phyloP scores from a whole-genome alignment of 2,888 invertebrate genomes.

The Cerastis rubricosa region DNA sequence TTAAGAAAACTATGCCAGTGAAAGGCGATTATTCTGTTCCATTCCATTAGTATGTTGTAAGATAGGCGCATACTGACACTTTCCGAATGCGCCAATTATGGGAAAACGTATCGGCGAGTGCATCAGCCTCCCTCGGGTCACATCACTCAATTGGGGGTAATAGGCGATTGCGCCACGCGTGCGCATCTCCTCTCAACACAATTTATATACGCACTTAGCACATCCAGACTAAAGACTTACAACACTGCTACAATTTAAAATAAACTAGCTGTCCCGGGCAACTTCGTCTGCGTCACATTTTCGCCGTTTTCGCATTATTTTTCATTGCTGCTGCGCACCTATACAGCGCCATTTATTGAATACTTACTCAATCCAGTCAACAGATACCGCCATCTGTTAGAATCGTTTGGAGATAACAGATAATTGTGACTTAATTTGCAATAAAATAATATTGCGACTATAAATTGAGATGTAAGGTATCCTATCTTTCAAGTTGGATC shows the following conservation, averaged over 20 bases:
- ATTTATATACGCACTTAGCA: conserved; percentile 42
- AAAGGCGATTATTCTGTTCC: not conserved
- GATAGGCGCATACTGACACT: not conserved
- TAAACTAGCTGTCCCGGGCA: no score
- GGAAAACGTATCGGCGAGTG: conserved; percentile 13
- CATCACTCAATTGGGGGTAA: conserved; percentile 53
- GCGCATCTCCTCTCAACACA: conserved; percentile 41
- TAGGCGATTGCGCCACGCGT: conserved; percentile 47
- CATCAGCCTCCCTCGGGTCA: conserved; percentile 29
- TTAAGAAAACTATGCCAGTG: not conserved
- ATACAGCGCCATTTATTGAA: no score
- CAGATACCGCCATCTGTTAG: no score
- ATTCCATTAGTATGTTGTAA: not conserved
- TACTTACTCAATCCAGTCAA: no score
- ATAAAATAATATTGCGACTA: no score
- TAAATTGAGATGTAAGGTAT: no score
- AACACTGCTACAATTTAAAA: not conserved
- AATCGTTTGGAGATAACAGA: no score
- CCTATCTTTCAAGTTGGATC: no score
- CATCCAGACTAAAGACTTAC: not conserved
- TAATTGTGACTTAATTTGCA: no score
- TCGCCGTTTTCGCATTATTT: no score
- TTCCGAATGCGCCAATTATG: not conserved
- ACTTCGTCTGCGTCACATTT: no score
- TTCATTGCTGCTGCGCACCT: no score